Base-by-base conservation (phyloP, 2,888 invertebrate genomes). In the Liopterus haemorrhoidalis region DNA sequence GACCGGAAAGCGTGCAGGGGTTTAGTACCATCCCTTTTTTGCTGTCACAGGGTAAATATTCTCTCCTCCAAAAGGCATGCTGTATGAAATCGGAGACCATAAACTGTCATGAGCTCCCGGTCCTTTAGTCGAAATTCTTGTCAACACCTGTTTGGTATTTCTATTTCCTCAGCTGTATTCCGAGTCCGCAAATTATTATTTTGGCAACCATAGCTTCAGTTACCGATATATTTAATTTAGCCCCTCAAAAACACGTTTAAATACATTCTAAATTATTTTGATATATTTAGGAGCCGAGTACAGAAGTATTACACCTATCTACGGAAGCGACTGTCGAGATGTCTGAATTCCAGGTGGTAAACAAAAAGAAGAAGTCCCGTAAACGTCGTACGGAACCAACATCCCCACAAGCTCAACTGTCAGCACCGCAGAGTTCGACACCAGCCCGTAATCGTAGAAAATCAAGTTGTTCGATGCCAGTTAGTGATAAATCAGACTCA, bases 401-500 rank as follows among this genome's bases (percentile, higher is more conserved):
- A 48, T 32, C 6, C 15, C 12, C 20, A 44, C 9, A 14, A 14
- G 33, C 8, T 19, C 6, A 18, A 15, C 5, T 5, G n/a, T 2
- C 16, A 33, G 9, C 16, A 18, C 11, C 18, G 18, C 12, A 18
- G 33, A 19, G n/a, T 11, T 11, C 33, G 20, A 16, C 32, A 32
- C 16, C 18, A 18, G 2, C 15, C 19, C 19, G 33, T 16, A 11
- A 19, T 33, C 19, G 33, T 54, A 73, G 81, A 56, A 82, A 79
- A 68, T 83, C 81, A n/a, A 82, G 86, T 15, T 79, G 81, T 49
- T 83, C 82, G 39, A 79, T 82, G 70, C 88, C 89, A 41, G 86
- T 86, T 49, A 83, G 82, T 58, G 89, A 89, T 60, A 86, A 87
- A 68, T 85, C 85, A 51, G 87, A 86, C 65, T 87, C 88, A 56